Evolutionary conservation across 2,797 vertebrate genomes (phyloP), one percentile per base, ranked within the genome.

Genomic region (Buceros bicornis): DNA sequence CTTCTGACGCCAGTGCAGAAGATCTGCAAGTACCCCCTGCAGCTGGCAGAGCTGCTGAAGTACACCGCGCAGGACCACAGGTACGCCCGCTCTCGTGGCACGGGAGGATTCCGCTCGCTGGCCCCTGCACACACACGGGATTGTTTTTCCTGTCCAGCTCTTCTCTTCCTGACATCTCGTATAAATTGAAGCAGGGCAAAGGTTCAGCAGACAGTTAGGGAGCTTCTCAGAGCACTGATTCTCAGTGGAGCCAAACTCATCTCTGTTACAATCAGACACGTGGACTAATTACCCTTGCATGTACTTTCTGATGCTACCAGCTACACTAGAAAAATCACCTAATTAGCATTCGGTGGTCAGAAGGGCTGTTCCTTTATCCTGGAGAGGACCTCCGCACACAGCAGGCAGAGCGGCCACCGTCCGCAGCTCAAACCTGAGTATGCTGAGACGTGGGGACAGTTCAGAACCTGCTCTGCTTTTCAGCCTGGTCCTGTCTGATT

Each of bases 11-110:
- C 99, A 4, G 99, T 99, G 95, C 99, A 99, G 98, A 99, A 99
- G 98, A 99, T 99, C 98, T 99, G 99, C 99, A 99, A 99, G 97
- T 99, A 99, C 95, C 99, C 99, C 11, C 98, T 99, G 95, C 99
- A 99, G 98, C 97, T 99, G 89, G 99, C 99, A 5, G 99, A 99
- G 97, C 98, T 99, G 72, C 99, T 99, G 66, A 99, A 99, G 97
- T 99, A 99, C 98, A 99, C 99, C 0, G 99, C 99, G 54, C 99
- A 99, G 98, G 99, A 99, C 77, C 99, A 99, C 98, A 99, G 99
- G 99, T 99, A 98, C 2, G 9, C 9, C 9, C 0, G 5, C 78
- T 33, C 64, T 8, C 11, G 0, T 2, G 24, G 4, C 29, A 0
- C 1, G 28, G 21, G 8, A 28, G 14, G 22, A 4, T 7, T 82